A percentile compares a stretch with the other conserved stretches of the same genome.
Conservation (phyloP, 2,888 invertebrate genomes). For the Boloria selene region DNA sequence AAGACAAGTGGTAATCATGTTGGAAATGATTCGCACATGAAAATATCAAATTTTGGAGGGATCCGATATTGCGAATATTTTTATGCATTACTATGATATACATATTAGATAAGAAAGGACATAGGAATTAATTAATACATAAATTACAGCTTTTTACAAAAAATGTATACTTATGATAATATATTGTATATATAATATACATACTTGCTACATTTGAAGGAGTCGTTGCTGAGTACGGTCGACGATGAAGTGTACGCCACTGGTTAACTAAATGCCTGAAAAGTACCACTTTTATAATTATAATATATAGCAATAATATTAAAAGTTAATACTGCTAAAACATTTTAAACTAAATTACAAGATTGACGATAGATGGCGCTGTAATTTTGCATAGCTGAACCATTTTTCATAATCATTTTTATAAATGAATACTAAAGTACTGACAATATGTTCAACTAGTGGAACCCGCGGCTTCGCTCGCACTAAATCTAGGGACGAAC, state of each 20-base stretch:
- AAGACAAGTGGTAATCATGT: too few relatives aligned
- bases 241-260: conserved; percentile 54
- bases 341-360: background rate
- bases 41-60: too few relatives aligned
- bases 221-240: conserved; percentile 37
- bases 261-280: conserved; percentile 58
- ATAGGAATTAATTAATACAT: background rate
- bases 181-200: background rate
- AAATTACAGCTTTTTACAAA: background rate
- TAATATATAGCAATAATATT: background rate
- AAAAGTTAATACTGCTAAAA: background rate
- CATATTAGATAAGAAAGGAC: background rate
- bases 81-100: too few relatives aligned
- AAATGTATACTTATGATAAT: background rate
- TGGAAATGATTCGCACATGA: too few relatives aligned
- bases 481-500: too few relatives aligned
- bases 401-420: too few relatives aligned
- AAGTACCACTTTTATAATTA: background rate
- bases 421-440: too few relatives aligned
- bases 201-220: background rate
- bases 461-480: too few relatives aligned
- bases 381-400: too few relatives aligned
- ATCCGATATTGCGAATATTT: too few relatives aligned
- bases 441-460: too few relatives aligned
- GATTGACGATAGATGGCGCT: too few relatives aligned